Evolutionary conservation across 2,797 vertebrate species (phyloP).

Genomic region (Agapornis canus): DNA sequence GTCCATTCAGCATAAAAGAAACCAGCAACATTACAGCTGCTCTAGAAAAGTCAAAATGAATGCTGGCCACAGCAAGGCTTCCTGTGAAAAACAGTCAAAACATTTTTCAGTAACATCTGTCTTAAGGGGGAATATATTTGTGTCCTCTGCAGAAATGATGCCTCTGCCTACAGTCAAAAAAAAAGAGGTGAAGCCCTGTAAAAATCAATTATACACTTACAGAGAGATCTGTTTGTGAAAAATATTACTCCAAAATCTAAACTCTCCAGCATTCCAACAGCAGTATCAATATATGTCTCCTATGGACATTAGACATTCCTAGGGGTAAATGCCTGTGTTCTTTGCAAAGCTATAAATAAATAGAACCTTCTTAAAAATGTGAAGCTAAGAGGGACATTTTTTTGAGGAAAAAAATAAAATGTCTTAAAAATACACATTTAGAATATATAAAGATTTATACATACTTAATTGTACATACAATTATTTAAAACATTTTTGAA

Average conservation of each 20-base stretch:
- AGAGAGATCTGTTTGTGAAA: background rate
- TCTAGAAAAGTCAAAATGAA: background rate
- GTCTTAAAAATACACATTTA: background rate
- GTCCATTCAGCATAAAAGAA: background rate
- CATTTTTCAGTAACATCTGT: background rate
- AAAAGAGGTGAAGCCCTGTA: background rate
- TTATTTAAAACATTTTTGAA: background rate
- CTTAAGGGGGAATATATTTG: background rate
- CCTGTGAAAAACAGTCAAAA: background rate
- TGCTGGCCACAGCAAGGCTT: background rate
- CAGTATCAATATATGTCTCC: background rate
- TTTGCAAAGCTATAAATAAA: background rate
- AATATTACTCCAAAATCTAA: background rate
- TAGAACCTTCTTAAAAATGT: background rate
- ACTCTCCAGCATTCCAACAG: background rate
- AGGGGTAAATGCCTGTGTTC: background rate
- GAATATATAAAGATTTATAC: background rate
- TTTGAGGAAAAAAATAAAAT: fast-evolving
- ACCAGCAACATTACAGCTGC: background rate
- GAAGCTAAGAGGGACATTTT: background rate
- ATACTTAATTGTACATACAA: background rate
- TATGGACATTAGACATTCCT: background rate
- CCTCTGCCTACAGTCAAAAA: background rate
- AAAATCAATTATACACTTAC: constrained; percentile 1
- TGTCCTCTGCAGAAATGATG: background rate